Percentiles rank a stretch among this genome's conserved stretches.
Conservation (phyloP, 2,797 vertebrate genomes). For the Ctenochaetus hawaiiensis region DNA sequence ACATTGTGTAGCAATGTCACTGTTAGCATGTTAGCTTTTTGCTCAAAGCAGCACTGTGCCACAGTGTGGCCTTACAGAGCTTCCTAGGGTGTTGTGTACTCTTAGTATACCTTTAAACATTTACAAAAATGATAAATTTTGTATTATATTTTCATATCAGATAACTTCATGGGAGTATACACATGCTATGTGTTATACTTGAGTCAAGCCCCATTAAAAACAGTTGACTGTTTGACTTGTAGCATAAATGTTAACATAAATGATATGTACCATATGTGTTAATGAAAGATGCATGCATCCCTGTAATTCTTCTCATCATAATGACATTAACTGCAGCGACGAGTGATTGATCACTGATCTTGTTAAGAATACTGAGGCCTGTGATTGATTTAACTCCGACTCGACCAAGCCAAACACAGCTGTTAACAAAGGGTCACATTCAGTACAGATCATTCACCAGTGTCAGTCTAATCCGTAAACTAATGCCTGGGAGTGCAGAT, state of each 20-base stretch:
- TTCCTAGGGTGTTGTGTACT: neutral
- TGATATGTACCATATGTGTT: neutral
- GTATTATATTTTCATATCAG: neutral
- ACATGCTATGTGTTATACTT: neutral
- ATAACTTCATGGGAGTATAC: neutral
- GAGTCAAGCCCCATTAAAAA: neutral
- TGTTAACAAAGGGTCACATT: slow-evolving; percentile 42
- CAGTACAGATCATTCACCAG: slow-evolving; percentile 33
- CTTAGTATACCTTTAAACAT: neutral
- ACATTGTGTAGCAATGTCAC: neutral
- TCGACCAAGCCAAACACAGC: slow-evolving; percentile 33
- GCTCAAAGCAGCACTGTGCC: neutral
- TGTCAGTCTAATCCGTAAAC: slow-evolving; percentile 46
- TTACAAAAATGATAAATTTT: neutral
- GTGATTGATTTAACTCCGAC: slow-evolving; percentile 21
- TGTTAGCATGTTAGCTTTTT: neutral
- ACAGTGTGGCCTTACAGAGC: neutral
- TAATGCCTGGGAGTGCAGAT: slow-evolving; percentile 31
- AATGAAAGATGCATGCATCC: neutral
- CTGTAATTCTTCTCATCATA: slow-evolving; percentile 9
- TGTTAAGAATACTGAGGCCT: slow-evolving; percentile 12
- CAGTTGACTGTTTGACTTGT: neutral
- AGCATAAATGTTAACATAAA: neutral
- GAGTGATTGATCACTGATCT: slow-evolving; percentile 32
- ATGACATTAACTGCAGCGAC: slow-evolving; percentile 1